Evolutionary conservation across 2,113 vertebrate species (phyloP).

Genomic region (Scatophagus argus): DNA sequence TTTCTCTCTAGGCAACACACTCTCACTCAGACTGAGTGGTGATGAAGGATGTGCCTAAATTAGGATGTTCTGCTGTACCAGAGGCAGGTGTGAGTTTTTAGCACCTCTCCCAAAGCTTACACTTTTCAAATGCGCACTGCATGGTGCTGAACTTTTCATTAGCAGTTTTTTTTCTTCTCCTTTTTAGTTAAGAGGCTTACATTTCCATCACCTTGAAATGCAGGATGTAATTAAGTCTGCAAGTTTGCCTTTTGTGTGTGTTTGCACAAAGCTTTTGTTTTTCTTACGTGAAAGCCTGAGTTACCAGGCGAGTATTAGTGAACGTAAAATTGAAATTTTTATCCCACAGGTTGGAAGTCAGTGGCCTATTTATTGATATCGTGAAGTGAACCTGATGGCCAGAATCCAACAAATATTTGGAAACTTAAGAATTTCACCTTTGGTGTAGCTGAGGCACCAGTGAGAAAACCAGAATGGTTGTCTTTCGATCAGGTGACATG

Average conservation of each 20-base stretch:
- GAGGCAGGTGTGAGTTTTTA: constrained; percentile 54
- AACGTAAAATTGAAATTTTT: constrained; percentile 32
- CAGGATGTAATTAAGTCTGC: constrained; percentile 19
- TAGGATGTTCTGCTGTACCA: constrained; percentile 49
- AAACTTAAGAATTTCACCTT: background rate
- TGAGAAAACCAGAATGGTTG: constrained; percentile 5
- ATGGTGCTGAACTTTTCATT: constrained; percentile 52
- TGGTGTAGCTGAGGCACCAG: background rate
- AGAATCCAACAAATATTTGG: background rate
- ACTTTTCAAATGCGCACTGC: constrained; percentile 37
- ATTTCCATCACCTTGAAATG: constrained; percentile 43
- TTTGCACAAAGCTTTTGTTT: constrained; percentile 37
- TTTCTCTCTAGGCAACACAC: constrained; percentile 28
- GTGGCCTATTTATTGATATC: constrained; percentile 6
- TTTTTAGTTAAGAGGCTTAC: constrained; percentile 21
- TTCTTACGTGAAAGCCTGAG: constrained; percentile 25
- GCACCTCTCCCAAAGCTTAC: constrained; percentile 47
- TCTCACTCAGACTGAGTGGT: constrained; percentile 27
- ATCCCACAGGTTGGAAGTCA: background rate
- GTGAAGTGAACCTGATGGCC: background rate
- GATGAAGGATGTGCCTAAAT: constrained; percentile 68
- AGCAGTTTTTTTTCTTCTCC: constrained; percentile 6
- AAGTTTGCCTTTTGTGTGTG: background rate
- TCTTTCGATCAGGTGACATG: constrained; percentile 32
- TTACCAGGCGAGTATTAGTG: constrained; percentile 18